Evolutionary conservation across 1,140 invertebrate genomes (phyloP).

Genomic region (Drosophila bipectinata): DNA sequence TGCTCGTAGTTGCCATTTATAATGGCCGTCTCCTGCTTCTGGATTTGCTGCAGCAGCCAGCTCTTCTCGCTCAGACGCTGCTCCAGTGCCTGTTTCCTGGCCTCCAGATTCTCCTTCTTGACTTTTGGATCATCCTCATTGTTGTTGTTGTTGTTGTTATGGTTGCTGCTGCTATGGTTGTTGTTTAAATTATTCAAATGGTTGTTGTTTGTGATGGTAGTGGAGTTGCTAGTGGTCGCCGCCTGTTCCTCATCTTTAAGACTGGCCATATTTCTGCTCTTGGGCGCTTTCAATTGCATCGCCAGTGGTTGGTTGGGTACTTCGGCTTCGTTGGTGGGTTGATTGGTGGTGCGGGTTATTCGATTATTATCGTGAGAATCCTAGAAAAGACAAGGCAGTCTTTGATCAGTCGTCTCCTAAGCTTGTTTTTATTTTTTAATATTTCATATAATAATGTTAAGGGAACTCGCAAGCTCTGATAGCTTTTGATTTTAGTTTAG

Average conservation of each 20-base stretch:
- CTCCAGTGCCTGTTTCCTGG: conserved; percentile 69
- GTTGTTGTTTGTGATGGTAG: conserved; percentile 36
- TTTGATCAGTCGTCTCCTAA: conserved; percentile 60
- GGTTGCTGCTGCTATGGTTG: conserved; percentile 38
- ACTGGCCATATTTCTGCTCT: conserved; percentile 75
- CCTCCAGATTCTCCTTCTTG: conserved; percentile 69
- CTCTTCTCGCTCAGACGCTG: conserved; percentile 75
- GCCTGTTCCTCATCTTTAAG: conserved; percentile 73
- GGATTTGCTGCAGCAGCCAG: conserved; percentile 79
- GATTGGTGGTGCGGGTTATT: conserved; percentile 27
- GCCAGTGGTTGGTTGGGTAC: conserved; percentile 50
- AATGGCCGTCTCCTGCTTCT: conserved; percentile 76
- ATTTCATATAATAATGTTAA: conserved; percentile 5
- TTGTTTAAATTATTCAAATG: conserved; percentile 38
- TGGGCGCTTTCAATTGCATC: conserved; percentile 77
- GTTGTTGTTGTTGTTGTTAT: conserved; percentile 60
- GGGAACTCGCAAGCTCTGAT: conserved; percentile 6
- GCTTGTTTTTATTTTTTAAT: conserved; percentile 15
- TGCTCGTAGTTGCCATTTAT: conserved; percentile 80
- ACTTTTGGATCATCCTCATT: conserved; percentile 55
- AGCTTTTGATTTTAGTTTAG: neutral
- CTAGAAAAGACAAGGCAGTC: conserved; percentile 65
- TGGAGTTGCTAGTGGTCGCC: conserved; percentile 56
- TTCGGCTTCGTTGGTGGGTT: conserved; percentile 26
- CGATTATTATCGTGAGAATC: conserved; percentile 18